Base-by-base conservation (phyloP, 2,888 invertebrate species). In the Tromatobia lineatoria region DNA sequence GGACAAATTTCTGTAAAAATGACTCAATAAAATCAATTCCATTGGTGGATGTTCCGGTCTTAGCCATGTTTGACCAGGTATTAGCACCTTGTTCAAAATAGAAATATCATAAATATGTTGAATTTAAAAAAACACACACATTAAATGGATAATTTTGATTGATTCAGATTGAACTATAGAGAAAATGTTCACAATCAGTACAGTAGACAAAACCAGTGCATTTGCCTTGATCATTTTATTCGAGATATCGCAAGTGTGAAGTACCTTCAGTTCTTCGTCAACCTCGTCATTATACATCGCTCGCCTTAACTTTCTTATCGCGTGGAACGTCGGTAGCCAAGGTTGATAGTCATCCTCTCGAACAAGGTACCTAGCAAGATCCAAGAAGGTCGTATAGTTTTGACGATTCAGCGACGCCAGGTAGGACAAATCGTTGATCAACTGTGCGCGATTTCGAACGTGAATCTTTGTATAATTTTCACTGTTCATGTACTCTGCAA, bases 361-460 rank as follows among this genome's bases (percentile, higher is more conserved):
- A 80, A 94, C 93, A 87, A 97, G 87, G 94, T 95, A 45, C 96
- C 94, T 83, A 94, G 95, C 50, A 96, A 94, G 0, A 95, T 95
- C 82, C 92, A 91, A 2, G 91, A 92, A 89, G 95, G 95, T 3
- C 93, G 85, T 70, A 94, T 88, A 11, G 94, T 90, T 15, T 93
- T 94, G 64, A 34, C 80, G 70, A 25, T 86, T 76, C 20, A 47
- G 45, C 15, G 47, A 94, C 6, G 96, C 96, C 82, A 96, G 93
- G 86, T 95, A 95, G 84, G 96, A 95, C 10, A 96, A 94, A 92
- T 98, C 98, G 88, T 98, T 97, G 0, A 98, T 93, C 13, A 96
- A 89, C 85, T 98, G 97, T 0, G 97, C 97, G 61, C 98, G 95
- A 93, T 97, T 97, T 11, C 96, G 90, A 0, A 95, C 91, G 81